Evolutionary conservation across 2,888 invertebrate genomes (phyloP), one percentile per base, ranked within the genome.

Genomic region (Drepana falcataria): DNA sequence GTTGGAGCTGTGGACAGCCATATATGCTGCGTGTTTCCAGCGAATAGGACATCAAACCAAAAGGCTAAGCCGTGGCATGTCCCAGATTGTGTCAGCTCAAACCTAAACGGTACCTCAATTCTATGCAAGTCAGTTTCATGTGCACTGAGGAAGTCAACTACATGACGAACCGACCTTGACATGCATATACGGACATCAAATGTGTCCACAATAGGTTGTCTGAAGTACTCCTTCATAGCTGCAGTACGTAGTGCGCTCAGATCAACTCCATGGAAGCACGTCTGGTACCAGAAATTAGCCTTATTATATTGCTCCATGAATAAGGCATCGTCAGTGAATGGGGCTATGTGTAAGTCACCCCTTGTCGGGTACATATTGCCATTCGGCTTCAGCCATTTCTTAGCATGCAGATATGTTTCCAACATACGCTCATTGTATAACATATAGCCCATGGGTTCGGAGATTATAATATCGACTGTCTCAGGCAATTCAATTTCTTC

Each of bases 391-490:
- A 99, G 92, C 98, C 99, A 99, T 83, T 99, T 99, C 78, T 99
- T 98, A 2, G 99, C 99, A 92, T 99, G 99, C 59, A 99, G 92
- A 91, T 98, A 99, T 0, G 98, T 98, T 91, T 99, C 99, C 67
- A 99, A 92, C 99, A 99, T 99, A 61, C 99, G 93, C 85, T 99
- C 99, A 90, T 99, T 99, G 85, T 98, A 98, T 55, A 99, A 91
- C 99, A 99, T 99, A 83, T 99, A 99, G n/a, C 99, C 99, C 99
- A 99, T 99, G 0, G 99, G 99, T 88, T 99, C 99, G 1, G 98
- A 99, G 67, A 99, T 97, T 70, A 99, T 99, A 48, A 98, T 95
- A 88, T 99, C 99, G 34, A 99, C 99, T 73, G 93, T 94, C 83
- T 99, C 99, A 1, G 99, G 98, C 61, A 99, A 90, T 67, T 96